Base-by-base conservation (phyloP, 2,113 vertebrate species). In the Scolopax mira region DNA sequence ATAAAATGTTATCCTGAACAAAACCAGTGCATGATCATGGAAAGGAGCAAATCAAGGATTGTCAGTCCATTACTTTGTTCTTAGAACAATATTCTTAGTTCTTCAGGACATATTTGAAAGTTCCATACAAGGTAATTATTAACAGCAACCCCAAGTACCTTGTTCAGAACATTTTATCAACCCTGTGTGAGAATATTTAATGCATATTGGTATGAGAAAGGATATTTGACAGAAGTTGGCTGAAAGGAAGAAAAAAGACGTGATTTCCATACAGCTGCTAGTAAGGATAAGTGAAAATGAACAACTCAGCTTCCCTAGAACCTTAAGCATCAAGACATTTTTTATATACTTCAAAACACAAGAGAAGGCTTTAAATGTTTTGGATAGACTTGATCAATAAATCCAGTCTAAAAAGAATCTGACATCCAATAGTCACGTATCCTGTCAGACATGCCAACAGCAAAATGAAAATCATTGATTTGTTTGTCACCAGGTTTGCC, bases 391-490 rank as follows among this genome's bases (percentile, higher is more conserved):
- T 87, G 90, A 94, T 96, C 75, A 95, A 95, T 96, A 95, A 90
- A 69, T 70, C 30, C 72, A 74, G 57, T 7, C 69, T 89, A 73
- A 92, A 96, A 97, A 78, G 66, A 79, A 69, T 44, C 49, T 93
- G 91, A 91, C 67, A 74, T 74, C 46, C 5, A 13, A 77, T 73
- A 73, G 66, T 95, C 81, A 51, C 12, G 3, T 79, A 94, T 39
- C 70, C 37, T 86, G 73, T 91, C 88, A 93, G 81, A 41, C 49
- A 57, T 62, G 77, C 57, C 70, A 82, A 83, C 83, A 91, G 62
- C 58, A 95, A 96, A 95, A 96, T 85, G 73, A 88, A 92, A 97
- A 79, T 22, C 88, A 94, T 66, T 96, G 92, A 93, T 96, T 95
- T 90, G 69, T 74, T 97, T 94, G 79, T 95, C 87, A 93, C 42